phyloP scores from a whole-genome alignment of 2,888 invertebrate genomes.

The Piscicola geometra region DNA sequence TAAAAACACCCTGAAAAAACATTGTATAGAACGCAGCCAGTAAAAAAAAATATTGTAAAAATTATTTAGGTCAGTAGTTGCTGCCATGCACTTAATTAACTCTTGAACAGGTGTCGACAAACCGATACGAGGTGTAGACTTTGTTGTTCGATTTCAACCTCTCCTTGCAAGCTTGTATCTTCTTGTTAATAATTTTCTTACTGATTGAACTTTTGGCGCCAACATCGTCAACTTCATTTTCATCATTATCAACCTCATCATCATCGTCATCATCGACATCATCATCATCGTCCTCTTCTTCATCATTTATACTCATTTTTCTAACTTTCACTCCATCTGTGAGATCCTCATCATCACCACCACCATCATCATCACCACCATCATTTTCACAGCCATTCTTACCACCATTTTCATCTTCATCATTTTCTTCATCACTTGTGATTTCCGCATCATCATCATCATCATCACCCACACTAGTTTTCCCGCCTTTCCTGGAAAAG shows the following conservation, averaged over 20 bases:
- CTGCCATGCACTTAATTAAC: too few species aligned
- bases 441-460: slow-evolving; percentile 12
- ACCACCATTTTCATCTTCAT: not conserved
- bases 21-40: too few species aligned
- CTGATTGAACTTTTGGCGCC: too few species aligned
- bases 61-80: too few species aligned
- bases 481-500: slow-evolving; percentile 4
- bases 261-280: slow-evolving; percentile 11
- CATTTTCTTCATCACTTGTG: slow-evolving; percentile 13
- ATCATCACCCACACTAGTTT: not conserved
- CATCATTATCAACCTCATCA: not conserved
- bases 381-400: not conserved
- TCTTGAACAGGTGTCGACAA: too few species aligned
- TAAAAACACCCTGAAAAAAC: too few species aligned
- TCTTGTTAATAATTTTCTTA: not conserved
- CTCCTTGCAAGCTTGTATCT: not conserved
- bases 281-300: not conserved
- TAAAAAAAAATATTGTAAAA: too few species aligned
- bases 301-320: slow-evolving; percentile 1
- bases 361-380: not conserved
- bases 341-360: not conserved
- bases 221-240: not conserved
- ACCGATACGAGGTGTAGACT: too few species aligned
- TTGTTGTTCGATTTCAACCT: too few species aligned
- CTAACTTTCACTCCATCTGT: slow-evolving; percentile 4